Percentiles rank a stretch among this genome's conserved stretches.
phyloP scores from a whole-genome alignment of 2,113 vertebrate species.

The Copsychus sechellarum region DNA sequence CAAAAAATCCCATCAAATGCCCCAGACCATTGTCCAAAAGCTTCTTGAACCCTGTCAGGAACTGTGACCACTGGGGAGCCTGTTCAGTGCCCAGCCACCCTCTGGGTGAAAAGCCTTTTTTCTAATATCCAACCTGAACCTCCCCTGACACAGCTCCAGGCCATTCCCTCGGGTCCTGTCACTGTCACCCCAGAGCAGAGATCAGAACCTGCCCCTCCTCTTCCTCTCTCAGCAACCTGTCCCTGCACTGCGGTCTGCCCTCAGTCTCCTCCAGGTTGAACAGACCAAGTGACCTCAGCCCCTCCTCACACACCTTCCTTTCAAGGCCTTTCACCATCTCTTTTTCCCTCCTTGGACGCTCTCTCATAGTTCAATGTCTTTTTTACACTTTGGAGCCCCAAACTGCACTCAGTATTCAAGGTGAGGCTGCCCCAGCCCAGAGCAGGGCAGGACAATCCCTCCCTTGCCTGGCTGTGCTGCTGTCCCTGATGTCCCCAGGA shows the following conservation, averaged over 20 bases:
- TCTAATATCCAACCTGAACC: neutral
- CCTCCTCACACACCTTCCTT: too few species aligned
- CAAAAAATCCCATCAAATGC: neutral
- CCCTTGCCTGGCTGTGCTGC: rapidly evolving
- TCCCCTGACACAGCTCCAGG: neutral
- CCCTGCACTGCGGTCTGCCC: too few species aligned
- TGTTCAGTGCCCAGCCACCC: neutral
- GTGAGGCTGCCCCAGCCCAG: rapidly evolving
- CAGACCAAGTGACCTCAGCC: too few species aligned
- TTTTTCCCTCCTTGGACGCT: rapidly evolving
- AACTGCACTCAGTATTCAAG: rapidly evolving
- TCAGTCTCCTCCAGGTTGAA: too few species aligned
- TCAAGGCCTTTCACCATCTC: too few species aligned
- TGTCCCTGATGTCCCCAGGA: neutral
- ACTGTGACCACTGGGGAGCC: neutral
- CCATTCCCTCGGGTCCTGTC: too few species aligned
- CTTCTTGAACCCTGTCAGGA: neutral
- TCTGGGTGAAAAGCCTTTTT: neutral
- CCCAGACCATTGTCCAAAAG: neutral
- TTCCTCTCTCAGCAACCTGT: too few species aligned
- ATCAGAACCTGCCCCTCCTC: too few species aligned
- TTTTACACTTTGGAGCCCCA: rapidly evolving
- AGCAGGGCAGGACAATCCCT: neutral
- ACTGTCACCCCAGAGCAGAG: too few species aligned
- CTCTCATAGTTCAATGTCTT: neutral